Percentiles rank a stretch among this genome's conserved stretches.
Evolutionary conservation across 2,113 vertebrate species (phyloP).

Genomic region (Corythaeola cristata): DNA sequence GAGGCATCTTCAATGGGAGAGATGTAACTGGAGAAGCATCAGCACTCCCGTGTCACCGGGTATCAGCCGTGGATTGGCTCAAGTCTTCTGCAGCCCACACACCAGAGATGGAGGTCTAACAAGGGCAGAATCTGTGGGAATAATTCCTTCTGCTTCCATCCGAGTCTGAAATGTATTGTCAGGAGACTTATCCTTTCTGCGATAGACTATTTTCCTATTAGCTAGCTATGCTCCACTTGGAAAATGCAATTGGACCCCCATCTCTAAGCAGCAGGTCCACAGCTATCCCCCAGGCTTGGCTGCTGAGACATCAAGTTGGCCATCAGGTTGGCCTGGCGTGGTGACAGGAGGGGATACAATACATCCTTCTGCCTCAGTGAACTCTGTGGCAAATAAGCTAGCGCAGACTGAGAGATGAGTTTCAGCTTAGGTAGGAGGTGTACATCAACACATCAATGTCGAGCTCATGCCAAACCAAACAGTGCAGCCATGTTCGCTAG

Average conservation of each 20-base stretch:
- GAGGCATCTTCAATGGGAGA: background rate
- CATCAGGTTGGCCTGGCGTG: background rate
- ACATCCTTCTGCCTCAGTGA: background rate
- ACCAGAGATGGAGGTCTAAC: background rate
- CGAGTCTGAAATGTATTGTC: background rate
- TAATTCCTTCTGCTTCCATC: background rate
- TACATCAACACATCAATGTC: accelerated
- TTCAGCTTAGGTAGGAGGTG: background rate
- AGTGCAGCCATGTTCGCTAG: background rate
- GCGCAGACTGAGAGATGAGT: background rate
- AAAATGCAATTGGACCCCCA: background rate
- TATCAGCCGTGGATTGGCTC: background rate
- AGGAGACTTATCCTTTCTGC: background rate
- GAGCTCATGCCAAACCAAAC: background rate
- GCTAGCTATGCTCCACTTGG: background rate
- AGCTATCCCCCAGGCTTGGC: background rate
- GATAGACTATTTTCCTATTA: background rate
- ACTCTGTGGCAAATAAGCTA: background rate
- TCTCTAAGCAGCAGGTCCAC: background rate
- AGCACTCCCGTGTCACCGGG: background rate
- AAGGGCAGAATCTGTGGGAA: background rate
- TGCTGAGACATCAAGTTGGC: background rate
- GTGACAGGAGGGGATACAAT: background rate
- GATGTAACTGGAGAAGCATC: background rate
- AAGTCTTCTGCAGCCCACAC: background rate